Evolutionary conservation across 2,113 vertebrate genomes (phyloP).

Genomic region (Hyperopisus bebe): DNA sequence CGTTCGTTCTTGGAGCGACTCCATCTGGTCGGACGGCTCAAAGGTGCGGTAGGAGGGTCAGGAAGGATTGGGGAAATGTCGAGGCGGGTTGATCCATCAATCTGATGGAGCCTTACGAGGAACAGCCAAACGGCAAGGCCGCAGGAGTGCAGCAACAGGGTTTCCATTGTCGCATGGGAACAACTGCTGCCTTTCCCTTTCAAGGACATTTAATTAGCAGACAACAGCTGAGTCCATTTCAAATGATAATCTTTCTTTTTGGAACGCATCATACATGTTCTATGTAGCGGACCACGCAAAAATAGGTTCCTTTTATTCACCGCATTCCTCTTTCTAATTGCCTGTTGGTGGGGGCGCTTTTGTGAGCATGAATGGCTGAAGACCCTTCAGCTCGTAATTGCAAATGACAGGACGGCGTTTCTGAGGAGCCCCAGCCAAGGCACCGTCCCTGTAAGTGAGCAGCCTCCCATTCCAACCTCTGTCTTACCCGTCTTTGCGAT

Average conservation of each 20-base stretch:
- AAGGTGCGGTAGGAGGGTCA: not conserved
- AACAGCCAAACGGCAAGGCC: constrained; percentile 57
- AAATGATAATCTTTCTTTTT: constrained; percentile 60
- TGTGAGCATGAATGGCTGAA: constrained; percentile 39
- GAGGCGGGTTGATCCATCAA: constrained; percentile 45
- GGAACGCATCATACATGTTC: constrained; percentile 57
- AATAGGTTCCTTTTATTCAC: constrained; percentile 50
- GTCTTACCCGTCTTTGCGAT: not conserved
- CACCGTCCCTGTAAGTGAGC: constrained; percentile 21
- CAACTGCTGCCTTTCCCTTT: constrained; percentile 51
- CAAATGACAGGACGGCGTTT: constrained; percentile 30
- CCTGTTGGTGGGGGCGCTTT: constrained; percentile 44
- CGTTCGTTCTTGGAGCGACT: not conserved
- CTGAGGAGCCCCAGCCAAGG: constrained; percentile 11
- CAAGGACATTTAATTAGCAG: constrained; percentile 75
- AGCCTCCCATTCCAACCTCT: not conserved
- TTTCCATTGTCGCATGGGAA: constrained; percentile 58
- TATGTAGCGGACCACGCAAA: constrained; percentile 48
- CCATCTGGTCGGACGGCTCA: not conserved
- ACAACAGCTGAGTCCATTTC: constrained; percentile 74
- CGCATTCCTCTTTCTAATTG: constrained; percentile 47
- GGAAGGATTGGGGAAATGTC: constrained; percentile 31
- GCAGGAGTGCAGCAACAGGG: constrained; percentile 59
- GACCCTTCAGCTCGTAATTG: constrained; percentile 49
- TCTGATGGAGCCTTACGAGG: constrained; percentile 45